A percentile compares a stretch with the other conserved stretches of the same genome.
These are phyloP conservation scores for Microtus ochrogaster DNA, from an alignment of 2,113 vertebrate species.

Conservation along the genomic window DNA sequence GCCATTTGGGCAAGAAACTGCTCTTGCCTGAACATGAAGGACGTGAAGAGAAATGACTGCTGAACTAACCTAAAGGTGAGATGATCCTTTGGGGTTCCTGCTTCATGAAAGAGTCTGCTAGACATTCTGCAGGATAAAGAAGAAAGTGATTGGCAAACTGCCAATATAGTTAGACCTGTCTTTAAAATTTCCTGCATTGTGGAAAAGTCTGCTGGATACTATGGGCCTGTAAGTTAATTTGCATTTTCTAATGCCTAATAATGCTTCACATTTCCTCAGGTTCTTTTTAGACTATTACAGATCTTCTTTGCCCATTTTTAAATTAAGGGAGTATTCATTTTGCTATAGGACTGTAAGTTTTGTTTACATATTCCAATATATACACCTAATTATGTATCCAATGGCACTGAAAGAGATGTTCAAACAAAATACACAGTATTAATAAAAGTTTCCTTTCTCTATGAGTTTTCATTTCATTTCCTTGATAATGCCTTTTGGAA, in stretches of 20 bases:
- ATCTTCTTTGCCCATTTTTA: not conserved
- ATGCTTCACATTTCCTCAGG: not conserved
- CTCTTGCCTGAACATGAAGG: too few relatives aligned
- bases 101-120: too few relatives aligned
- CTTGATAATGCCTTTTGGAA: not conserved
- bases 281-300: not conserved
- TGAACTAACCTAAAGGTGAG: too few relatives aligned
- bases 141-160: too few relatives aligned
- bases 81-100: too few relatives aligned
- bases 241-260: not conserved
- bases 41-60: too few relatives aligned
- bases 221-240: not conserved
- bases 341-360: not conserved
- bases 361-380: not conserved
- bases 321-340: not conserved
- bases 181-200: too few relatives aligned
- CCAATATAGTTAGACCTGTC: too few relatives aligned
- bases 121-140: too few relatives aligned
- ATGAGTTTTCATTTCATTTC: not conserved
- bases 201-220: too few relatives aligned
- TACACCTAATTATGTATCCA: not conserved
- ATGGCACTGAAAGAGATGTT: not conserved
- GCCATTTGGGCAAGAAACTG: too few relatives aligned
- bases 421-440: not conserved
- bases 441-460: not conserved